Percentiles rank a stretch among this genome's conserved stretches.
These are phyloP conservation scores for Frieseomelitta varia DNA, from an alignment of 1,140 invertebrate species.

Conservation along the genomic window DNA sequence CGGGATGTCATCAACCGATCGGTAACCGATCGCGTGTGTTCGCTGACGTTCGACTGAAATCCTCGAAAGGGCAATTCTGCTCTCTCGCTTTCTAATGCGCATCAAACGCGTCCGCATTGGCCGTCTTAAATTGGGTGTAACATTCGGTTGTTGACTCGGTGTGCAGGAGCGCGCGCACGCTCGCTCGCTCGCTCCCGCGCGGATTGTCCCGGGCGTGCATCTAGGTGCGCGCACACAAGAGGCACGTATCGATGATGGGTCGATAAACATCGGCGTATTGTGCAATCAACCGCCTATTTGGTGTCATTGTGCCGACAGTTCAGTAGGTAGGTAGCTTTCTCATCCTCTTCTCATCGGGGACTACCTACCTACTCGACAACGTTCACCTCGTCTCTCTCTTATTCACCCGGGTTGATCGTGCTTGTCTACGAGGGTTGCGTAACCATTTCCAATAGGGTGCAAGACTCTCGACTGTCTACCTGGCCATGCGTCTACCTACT, in stretches of 20 bases:
- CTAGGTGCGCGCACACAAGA: slow-evolving; percentile 42
- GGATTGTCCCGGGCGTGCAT: slow-evolving; percentile 23
- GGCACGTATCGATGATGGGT: slow-evolving; percentile 78
- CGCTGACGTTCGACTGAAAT: slow-evolving; percentile 60
- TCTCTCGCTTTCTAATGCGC: slow-evolving; percentile 71
- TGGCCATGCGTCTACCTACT: slow-evolving; percentile 12
- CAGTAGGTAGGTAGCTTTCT: slow-evolving; percentile 72
- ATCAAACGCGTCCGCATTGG: slow-evolving; percentile 71
- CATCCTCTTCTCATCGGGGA: slow-evolving; percentile 67
- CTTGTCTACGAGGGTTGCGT: slow-evolving; percentile 57
- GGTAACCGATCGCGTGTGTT: slow-evolving; percentile 5
- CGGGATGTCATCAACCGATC: slow-evolving; percentile 27
- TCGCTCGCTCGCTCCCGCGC: slow-evolving; percentile 41
- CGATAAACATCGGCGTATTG: slow-evolving; percentile 80
- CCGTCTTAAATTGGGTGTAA: slow-evolving; percentile 80
- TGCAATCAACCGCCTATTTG: slow-evolving; percentile 81
- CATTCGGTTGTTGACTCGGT: slow-evolving; percentile 78
- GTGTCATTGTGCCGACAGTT: slow-evolving; percentile 79
- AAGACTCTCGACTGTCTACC: slow-evolving; percentile 36
- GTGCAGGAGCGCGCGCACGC: slow-evolving; percentile 57
- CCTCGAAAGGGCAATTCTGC: slow-evolving; percentile 60
- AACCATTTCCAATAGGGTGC: slow-evolving; percentile 61
- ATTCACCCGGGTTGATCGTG: slow-evolving; percentile 45
- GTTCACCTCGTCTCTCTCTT: slow-evolving; percentile 37
- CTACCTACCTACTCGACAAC: slow-evolving; percentile 12